Percentiles rank a stretch among this genome's conserved stretches.
Evolutionary conservation across 2,888 invertebrate species (phyloP).

Genomic region (Branchellion lobata): DNA sequence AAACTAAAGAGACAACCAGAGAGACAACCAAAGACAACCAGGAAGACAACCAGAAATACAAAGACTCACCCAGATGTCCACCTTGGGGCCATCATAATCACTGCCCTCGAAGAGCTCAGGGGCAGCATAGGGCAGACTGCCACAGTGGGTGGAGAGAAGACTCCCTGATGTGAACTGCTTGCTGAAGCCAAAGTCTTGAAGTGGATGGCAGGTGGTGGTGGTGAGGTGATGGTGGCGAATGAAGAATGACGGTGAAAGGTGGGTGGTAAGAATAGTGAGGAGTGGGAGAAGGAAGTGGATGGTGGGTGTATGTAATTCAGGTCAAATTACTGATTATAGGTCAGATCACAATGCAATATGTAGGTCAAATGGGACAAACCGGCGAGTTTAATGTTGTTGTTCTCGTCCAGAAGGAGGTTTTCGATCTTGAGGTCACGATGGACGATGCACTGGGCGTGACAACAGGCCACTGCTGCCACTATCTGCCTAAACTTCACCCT

Average conservation of each 20-base stretch:
- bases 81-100: conserved; percentile 92
- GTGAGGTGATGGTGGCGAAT: background rate
- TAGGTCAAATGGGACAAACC: no score
- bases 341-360: no score
- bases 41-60: background rate
- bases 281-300: no score
- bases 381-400: conserved; percentile 89
- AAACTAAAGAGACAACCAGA: no score
- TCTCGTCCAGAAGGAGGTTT: conserved; percentile 87
- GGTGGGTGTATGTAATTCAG: no score
- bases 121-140: conserved; percentile 82
- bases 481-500: conserved; percentile 91
- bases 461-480: conserved; percentile 92
- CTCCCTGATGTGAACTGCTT: conserved; percentile 86
- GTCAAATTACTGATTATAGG: no score
- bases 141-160: conserved; percentile 90
- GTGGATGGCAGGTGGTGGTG: background rate
- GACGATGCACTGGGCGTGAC: conserved; percentile 86
- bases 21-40: no score
- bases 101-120: conserved; percentile 93
- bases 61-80: conserved; percentile 85
- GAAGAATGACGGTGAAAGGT: no score
- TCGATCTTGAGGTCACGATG: conserved; percentile 81
- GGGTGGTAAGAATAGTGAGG: no score
- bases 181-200: conserved; percentile 88